Evolutionary conservation across 2,888 invertebrate genomes (phyloP).

Genomic region (Mythimna lalbum): DNA sequence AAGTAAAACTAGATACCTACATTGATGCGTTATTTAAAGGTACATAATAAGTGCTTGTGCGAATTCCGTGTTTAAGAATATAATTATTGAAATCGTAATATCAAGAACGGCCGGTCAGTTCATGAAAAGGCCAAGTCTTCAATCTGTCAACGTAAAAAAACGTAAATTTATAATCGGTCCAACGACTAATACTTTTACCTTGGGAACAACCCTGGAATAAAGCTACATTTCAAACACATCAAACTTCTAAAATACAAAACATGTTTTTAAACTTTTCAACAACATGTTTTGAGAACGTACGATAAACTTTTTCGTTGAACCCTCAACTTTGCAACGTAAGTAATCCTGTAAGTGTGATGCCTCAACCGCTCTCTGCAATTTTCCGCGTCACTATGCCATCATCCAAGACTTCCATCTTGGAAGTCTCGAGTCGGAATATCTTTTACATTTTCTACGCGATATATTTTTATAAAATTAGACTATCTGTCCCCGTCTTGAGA

Average conservation of each 20-base stretch:
- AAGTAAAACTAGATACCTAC: too few relatives aligned
- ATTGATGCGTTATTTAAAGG: too few relatives aligned
- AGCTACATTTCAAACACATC: neutral
- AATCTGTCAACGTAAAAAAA: neutral
- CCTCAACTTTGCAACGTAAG: constrained; percentile 33
- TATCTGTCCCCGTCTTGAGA: constrained; percentile 26
- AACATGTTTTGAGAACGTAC: constrained; percentile 25
- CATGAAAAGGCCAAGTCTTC: neutral
- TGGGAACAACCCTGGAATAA: neutral
- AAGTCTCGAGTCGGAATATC: constrained; percentile 25
- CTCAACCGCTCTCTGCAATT: constrained; percentile 37
- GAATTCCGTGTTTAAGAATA: too few relatives aligned
- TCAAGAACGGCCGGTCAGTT: neutral
- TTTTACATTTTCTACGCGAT: constrained; percentile 48
- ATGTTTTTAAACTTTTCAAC: constrained; percentile 8
- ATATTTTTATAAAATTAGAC: constrained; percentile 45
- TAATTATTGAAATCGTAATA: too few relatives aligned
- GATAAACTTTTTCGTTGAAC: constrained; percentile 7
- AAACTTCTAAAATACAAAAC: constrained; percentile 16
- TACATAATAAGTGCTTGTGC: too few relatives aligned
- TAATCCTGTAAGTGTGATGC: constrained; percentile 46
- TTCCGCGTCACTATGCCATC: constrained; percentile 48
- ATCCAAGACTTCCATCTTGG: constrained; percentile 31
- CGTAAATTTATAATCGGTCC: neutral
- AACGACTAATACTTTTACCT: neutral